phyloP scores from a whole-genome alignment of 2,113 vertebrate species.

The Odontophorus gujanensis region DNA sequence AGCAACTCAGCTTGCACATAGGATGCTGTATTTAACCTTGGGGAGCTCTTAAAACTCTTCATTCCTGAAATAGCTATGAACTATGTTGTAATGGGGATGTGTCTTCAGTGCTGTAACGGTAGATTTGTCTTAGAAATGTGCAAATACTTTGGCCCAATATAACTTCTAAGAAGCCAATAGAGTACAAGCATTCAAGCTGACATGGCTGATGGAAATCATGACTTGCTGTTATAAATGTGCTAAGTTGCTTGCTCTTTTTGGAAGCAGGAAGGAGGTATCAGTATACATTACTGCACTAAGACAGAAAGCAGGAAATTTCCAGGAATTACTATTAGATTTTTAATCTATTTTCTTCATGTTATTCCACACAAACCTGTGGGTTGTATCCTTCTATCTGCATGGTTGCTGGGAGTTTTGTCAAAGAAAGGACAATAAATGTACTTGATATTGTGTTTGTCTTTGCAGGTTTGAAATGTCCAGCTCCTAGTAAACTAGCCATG shows the following conservation, averaged over 20 bases:
- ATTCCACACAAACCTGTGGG: not conserved
- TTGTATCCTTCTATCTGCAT: not conserved
- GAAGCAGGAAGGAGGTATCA: not conserved
- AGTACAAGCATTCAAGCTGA: not conserved
- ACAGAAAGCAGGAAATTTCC: not conserved
- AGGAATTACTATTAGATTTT: not conserved
- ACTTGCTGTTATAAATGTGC: not conserved
- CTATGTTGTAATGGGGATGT: not conserved
- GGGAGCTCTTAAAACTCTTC: slow-evolving; percentile 53
- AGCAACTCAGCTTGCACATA: slow-evolving; percentile 57
- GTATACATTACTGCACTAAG: not conserved
- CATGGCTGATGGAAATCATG: not conserved
- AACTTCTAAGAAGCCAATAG: slow-evolving; percentile 4
- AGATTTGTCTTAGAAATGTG: slow-evolving; percentile 32
- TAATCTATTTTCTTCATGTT: not conserved
- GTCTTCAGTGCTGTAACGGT: slow-evolving; percentile 1
- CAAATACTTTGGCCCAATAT: slow-evolving; percentile 4
- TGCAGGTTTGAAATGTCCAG: not conserved
- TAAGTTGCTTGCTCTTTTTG: slow-evolving; percentile 9
- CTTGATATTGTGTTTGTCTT: not conserved
- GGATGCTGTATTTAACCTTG: slow-evolving; percentile 63
- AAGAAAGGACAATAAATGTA: not conserved
- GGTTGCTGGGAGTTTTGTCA: not conserved
- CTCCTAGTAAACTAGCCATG: not conserved
- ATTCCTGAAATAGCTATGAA: slow-evolving; percentile 56